Conservation (phyloP, 2,888 invertebrate genomes). For the Drosophila anceps region DNA sequence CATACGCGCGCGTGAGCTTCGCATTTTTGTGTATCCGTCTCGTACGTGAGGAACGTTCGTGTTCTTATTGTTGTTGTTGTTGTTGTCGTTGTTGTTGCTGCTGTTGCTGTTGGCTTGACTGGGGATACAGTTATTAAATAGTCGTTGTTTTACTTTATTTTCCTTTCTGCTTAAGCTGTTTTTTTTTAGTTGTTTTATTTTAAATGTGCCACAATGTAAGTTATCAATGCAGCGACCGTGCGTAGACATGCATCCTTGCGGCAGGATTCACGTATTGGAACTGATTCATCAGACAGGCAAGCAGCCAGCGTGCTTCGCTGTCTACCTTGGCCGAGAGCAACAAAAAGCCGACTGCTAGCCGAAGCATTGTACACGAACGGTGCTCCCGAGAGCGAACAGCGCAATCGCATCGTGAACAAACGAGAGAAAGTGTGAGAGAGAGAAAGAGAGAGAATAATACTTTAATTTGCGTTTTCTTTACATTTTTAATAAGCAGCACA, state of each 20-base stretch:
- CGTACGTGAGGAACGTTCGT: conserved; percentile 65
- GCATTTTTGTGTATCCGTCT: conserved; percentile 75
- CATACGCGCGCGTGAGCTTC: conserved; percentile 46
- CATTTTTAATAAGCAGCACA: conserved; percentile 70
- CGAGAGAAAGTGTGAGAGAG: background rate
- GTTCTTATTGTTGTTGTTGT: conserved; percentile 31
- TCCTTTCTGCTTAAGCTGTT: conserved; percentile 43
- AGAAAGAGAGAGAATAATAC: conserved; percentile 54
- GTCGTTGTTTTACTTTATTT: conserved; percentile 50
- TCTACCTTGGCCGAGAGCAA: conserved; percentile 38
- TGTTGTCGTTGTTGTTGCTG: conserved; percentile 28
- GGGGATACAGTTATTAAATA: conserved; percentile 76
- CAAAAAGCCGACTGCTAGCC: conserved; percentile 30
- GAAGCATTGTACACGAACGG: conserved; percentile 26
- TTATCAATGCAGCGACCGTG: conserved; percentile 32
- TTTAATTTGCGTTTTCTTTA: conserved; percentile 68
- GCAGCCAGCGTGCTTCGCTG: conserved; percentile 42
- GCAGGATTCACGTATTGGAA: conserved; percentile 80
- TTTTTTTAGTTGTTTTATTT: conserved; percentile 46
- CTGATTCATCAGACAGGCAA: conserved; percentile 63
- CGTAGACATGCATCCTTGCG: conserved; percentile 77
- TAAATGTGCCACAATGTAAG: conserved; percentile 71
- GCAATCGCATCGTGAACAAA: conserved; percentile 23
- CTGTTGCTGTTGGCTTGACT: conserved; percentile 34
- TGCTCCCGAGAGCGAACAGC: conserved; percentile 19